phyloP scores from a whole-genome alignment of 2,113 vertebrate species.

The Trematocara marginatum region DNA sequence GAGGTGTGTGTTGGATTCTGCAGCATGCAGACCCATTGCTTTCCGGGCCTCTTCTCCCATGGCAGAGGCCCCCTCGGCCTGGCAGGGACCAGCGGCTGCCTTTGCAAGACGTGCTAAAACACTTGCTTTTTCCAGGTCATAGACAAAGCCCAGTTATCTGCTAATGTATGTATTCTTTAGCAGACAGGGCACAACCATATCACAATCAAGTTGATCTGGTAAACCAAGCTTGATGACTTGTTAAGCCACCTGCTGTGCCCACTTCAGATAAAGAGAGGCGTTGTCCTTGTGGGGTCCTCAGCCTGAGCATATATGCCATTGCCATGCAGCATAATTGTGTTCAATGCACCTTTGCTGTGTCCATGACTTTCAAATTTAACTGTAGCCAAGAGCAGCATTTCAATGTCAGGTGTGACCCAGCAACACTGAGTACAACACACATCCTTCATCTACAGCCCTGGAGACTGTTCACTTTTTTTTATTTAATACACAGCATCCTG shows the following conservation, averaged over 20 bases:
- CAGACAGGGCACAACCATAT: not conserved
- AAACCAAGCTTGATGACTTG: not conserved
- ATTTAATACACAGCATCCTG: not conserved
- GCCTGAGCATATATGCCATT: not conserved
- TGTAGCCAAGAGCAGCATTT: not conserved
- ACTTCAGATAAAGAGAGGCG: not conserved
- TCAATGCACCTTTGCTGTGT: not conserved
- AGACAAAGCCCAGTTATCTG: not conserved
- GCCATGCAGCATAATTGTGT: not conserved
- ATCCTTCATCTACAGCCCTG: not conserved
- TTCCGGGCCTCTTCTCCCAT: not conserved
- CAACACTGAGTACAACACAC: not conserved
- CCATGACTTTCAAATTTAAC: not conserved
- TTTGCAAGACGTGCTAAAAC: not conserved
- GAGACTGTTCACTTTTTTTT: not conserved
- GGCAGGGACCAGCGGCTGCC: not conserved
- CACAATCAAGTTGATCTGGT: not conserved
- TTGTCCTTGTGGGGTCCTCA: not conserved
- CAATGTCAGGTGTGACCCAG: not conserved
- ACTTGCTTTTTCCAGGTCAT: not conserved
- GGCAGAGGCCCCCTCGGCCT: not conserved
- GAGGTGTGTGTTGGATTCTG: not conserved
- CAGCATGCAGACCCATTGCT: not conserved
- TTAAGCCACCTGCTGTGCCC: not conserved
- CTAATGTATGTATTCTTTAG: not conserved